Conservation (phyloP, 2,113 vertebrate species). For the Istiophorus platypterus region DNA sequence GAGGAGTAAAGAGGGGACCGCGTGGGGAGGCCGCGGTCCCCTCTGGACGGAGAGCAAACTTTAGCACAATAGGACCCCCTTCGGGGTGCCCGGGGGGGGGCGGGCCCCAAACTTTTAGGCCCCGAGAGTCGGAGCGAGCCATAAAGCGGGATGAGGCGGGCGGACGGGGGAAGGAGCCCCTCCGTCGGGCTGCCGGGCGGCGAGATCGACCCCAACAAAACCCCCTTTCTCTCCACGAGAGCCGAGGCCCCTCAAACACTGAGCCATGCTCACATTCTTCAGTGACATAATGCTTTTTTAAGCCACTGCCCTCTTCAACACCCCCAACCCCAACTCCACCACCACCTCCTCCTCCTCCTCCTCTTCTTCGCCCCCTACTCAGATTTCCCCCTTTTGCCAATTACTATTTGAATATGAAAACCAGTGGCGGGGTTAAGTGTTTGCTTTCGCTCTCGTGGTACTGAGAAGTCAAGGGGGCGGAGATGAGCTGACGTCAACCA, state of each 20-base stretch:
- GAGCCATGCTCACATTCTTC: slow-evolving; percentile 74
- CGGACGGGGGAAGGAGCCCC: slow-evolving; percentile 60
- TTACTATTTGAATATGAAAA: slow-evolving; percentile 79
- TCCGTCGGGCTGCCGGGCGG: slow-evolving; percentile 71
- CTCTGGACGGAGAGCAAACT: slow-evolving; percentile 79
- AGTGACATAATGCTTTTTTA: slow-evolving; percentile 84
- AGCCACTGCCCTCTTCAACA: slow-evolving; percentile 73
- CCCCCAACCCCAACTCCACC: no score
- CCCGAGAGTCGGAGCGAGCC: slow-evolving; percentile 74
- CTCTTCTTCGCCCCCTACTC: slow-evolving; percentile 38
- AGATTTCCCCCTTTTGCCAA: slow-evolving; percentile 52
- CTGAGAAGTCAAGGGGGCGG: slow-evolving; percentile 50
- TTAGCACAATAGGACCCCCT: slow-evolving; percentile 77
- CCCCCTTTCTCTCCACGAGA: slow-evolving; percentile 71
- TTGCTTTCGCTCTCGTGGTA: slow-evolving; percentile 69
- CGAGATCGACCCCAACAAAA: slow-evolving; percentile 80
- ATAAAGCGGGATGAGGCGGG: slow-evolving; percentile 71
- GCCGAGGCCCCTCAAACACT: slow-evolving; percentile 71
- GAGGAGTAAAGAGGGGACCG: slow-evolving; percentile 47
- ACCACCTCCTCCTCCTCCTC: slow-evolving; percentile 19
- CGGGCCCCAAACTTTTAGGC: slow-evolving; percentile 67
- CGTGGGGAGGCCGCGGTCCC: slow-evolving; percentile 54
- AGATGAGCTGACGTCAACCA: slow-evolving; percentile 60
- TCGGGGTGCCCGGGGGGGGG: slow-evolving; percentile 58
- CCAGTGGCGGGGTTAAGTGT: slow-evolving; percentile 66